phyloP scores from a whole-genome alignment of 2,113 vertebrate species.

The Promerops cafer region DNA sequence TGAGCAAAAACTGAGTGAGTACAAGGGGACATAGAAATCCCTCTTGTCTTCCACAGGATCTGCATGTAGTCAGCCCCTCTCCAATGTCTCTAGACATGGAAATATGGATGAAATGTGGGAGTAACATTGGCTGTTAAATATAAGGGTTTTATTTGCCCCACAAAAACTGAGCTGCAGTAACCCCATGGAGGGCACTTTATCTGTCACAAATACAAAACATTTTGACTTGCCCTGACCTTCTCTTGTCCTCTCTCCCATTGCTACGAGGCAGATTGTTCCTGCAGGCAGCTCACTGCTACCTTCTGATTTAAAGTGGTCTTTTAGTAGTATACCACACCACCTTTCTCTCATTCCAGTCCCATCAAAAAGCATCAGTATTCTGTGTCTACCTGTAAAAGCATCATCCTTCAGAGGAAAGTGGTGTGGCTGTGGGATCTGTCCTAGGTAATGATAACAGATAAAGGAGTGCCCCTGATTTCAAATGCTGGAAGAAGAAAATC shows the following conservation, averaged over 20 bases:
- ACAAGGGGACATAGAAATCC: background rate
- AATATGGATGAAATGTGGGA: background rate
- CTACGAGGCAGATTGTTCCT: background rate
- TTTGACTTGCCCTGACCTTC: background rate
- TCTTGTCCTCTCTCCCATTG: background rate
- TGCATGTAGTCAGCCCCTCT: background rate
- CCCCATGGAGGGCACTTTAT: rapidly evolving
- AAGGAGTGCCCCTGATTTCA: background rate
- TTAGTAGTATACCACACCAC: background rate
- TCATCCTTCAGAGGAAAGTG: background rate
- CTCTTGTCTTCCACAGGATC: background rate
- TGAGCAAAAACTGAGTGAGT: background rate
- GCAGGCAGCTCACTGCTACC: background rate
- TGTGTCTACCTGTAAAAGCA: background rate
- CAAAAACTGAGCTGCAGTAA: background rate
- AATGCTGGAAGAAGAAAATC: background rate
- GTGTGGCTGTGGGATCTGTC: background rate
- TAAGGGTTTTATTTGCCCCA: background rate
- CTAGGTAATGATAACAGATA: background rate
- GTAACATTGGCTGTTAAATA: background rate
- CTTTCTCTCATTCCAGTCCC: background rate
- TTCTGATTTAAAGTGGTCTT: background rate
- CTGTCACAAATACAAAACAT: background rate
- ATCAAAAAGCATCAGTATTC: background rate
- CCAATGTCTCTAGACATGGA: background rate